Percentiles rank a stretch among this genome's conserved stretches.
Conservation (phyloP, 2,888 invertebrate species). For the Noctua pronuba region DNA sequence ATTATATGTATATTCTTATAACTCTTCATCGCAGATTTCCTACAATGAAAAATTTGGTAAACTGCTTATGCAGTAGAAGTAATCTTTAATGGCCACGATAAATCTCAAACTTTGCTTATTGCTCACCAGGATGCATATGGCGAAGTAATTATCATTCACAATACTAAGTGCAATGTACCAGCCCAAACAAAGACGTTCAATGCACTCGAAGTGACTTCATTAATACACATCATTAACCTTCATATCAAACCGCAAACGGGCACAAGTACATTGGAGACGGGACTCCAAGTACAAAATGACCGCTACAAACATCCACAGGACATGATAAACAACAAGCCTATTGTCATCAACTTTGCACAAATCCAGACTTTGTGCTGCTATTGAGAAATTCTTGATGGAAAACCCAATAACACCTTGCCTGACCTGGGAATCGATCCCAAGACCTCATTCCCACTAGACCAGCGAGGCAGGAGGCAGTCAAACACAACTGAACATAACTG, state of each 20-base stretch:
- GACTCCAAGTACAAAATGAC: not conserved
- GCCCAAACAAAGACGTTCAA: not conserved
- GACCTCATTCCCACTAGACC: too few relatives aligned
- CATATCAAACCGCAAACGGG: slow-evolving; percentile 9
- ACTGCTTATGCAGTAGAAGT: not conserved
- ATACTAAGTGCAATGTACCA: slow-evolving; percentile 21
- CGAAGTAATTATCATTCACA: slow-evolving; percentile 35
- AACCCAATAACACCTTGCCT: not conserved
- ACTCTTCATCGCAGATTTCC: not conserved
- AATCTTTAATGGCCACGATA: not conserved
- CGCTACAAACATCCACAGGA: not conserved
- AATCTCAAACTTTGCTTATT: not conserved
- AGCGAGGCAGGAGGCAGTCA: too few relatives aligned
- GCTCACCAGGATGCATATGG: not conserved
- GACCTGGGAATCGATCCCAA: not conserved
- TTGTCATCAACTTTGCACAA: not conserved
- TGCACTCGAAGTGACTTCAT: slow-evolving; percentile 30
- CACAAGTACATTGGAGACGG: not conserved
- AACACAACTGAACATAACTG: too few relatives aligned
- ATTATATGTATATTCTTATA: not conserved
- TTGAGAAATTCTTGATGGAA: not conserved
- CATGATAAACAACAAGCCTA: not conserved
- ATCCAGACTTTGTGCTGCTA: not conserved
- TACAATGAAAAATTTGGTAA: not conserved
- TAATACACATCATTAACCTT: slow-evolving; percentile 3